phyloP scores from a whole-genome alignment of 2,888 invertebrate genomes.

The Malthinus seriepunctatus region DNA sequence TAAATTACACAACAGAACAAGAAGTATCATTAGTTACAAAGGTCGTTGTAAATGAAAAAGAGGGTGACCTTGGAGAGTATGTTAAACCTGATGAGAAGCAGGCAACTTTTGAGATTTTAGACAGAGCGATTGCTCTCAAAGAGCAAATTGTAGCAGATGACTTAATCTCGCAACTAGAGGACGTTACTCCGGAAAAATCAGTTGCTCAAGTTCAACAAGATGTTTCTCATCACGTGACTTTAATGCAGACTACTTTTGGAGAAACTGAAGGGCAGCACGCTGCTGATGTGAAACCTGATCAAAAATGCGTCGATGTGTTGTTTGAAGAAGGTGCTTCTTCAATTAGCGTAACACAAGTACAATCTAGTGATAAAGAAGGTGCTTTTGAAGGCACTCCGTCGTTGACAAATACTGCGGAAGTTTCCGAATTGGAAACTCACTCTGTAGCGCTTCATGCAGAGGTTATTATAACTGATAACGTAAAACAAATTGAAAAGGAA shows the following conservation, averaged over 20 bases:
- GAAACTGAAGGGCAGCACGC: constrained; percentile 59
- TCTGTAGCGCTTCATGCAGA: constrained; percentile 64
- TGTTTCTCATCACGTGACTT: constrained; percentile 53
- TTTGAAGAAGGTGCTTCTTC: constrained; percentile 62
- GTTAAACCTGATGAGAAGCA: constrained; percentile 53
- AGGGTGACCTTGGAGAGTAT: constrained; percentile 54
- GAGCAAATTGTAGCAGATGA: constrained; percentile 55
- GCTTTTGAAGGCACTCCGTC: constrained; percentile 50
- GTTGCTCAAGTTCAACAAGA: constrained; percentile 54
- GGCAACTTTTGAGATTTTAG: constrained; percentile 60
- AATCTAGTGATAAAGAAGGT: constrained; percentile 58
- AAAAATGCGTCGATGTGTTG: constrained; percentile 57
- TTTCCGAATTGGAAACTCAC: constrained; percentile 57
- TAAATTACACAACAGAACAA: constrained; percentile 62
- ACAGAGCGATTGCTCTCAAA: constrained; percentile 58
- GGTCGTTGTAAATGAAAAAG: constrained; percentile 57
- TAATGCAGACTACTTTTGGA: constrained; percentile 54
- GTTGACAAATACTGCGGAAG: constrained; percentile 58
- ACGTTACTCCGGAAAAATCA: constrained; percentile 52
- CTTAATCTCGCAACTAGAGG: constrained; percentile 54
- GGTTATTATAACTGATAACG: constrained; percentile 56
- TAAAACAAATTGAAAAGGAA: constrained; percentile 48
- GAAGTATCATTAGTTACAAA: constrained; percentile 66
- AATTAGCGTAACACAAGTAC: constrained; percentile 62
- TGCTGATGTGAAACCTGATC: constrained; percentile 56